Evolutionary conservation across 2,113 vertebrate genomes (phyloP).

Genomic region (Perca schrenkii): DNA sequence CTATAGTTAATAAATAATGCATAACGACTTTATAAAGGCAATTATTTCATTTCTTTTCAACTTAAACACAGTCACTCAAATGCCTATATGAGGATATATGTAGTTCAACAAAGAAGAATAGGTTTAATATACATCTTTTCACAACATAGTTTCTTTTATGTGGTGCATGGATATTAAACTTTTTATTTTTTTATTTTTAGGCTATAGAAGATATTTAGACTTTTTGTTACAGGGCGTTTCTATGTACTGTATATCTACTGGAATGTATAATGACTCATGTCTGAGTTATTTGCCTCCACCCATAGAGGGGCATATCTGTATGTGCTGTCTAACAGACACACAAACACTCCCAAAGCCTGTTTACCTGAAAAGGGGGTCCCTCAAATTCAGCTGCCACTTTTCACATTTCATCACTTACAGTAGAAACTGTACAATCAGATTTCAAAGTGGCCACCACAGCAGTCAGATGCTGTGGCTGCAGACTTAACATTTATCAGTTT

Average conservation of each 20-base stretch:
- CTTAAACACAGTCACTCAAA: neutral
- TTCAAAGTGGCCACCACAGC: neutral
- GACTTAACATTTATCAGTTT: neutral
- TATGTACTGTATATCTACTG: fast-evolving
- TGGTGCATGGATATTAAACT: neutral
- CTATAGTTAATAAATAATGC: neutral
- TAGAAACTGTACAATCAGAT: neutral
- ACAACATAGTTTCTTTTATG: neutral
- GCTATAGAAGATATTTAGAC: neutral
- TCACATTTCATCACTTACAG: neutral
- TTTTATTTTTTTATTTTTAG: neutral
- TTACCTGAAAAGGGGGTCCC: neutral
- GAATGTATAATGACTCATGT: slow-evolving; percentile 35
- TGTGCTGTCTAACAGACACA: no score
- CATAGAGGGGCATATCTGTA: neutral
- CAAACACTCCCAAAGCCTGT: neutral
- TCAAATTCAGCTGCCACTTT: neutral
- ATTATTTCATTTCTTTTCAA: neutral
- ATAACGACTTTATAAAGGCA: neutral
- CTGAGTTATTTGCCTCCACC: slow-evolving; percentile 20
- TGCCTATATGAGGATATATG: neutral
- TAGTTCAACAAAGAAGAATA: neutral
- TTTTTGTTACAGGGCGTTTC: neutral
- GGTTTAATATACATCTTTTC: neutral
- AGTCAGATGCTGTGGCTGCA: neutral